phyloP scores from a whole-genome alignment of 2,113 vertebrate genomes.

The Jaculus jaculus region DNA sequence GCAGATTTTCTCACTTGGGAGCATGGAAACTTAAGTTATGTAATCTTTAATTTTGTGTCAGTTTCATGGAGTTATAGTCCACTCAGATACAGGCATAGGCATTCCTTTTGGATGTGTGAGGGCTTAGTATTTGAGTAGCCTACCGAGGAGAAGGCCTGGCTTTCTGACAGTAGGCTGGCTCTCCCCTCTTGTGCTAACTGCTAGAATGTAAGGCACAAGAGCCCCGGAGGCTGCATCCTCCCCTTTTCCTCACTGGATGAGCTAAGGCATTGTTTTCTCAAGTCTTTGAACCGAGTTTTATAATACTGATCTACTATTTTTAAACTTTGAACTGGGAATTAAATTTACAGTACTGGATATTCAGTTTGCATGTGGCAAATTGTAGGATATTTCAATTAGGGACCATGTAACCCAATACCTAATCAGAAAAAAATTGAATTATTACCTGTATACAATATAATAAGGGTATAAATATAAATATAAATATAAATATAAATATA shows the following conservation, averaged over 20 bases:
- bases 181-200: neutral
- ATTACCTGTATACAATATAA: neutral
- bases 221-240: neutral
- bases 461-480: too few relatives aligned
- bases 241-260: neutral
- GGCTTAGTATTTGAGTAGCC: neutral
- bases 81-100: neutral
- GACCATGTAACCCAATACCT: neutral
- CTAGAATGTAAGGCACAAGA: neutral
- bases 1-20: neutral
- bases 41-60: neutral
- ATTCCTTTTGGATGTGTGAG: neutral
- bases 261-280: neutral
- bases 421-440: neutral
- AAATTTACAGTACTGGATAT: neutral
- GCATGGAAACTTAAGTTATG: neutral
- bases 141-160: neutral
- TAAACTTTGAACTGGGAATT: fast-evolving
- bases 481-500: too few relatives aligned
- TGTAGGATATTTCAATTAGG: neutral
- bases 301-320: neutral
- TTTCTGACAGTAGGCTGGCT: neutral
- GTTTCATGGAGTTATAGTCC: neutral
- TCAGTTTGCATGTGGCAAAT: neutral
- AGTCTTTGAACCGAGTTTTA: neutral